Percentiles rank a stretch among this genome's conserved stretches.
These are phyloP conservation scores for Centroberyx gerrardi DNA, from an alignment of 2,797 vertebrate genomes.

Conservation along the genomic window DNA sequence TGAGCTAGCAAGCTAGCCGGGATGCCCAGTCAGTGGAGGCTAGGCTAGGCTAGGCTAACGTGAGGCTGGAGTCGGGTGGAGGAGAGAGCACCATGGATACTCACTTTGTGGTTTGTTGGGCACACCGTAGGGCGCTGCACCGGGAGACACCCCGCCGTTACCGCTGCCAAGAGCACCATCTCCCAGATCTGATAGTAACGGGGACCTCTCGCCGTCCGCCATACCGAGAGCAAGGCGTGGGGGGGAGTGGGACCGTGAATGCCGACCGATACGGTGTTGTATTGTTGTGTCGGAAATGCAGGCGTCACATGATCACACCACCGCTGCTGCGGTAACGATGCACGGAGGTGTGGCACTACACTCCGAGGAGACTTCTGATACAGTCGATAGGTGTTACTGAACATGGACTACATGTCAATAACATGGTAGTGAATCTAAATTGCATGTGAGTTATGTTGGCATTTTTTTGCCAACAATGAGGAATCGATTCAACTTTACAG, in stretches of 20 bases:
- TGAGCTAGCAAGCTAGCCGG: slow-evolving; percentile 35
- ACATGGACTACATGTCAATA: neutral
- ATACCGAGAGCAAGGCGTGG: slow-evolving; percentile 84
- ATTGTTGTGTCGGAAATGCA: slow-evolving; percentile 85
- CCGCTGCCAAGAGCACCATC: slow-evolving; percentile 88
- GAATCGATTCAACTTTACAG: too few species aligned
- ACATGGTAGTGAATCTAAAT: too few species aligned
- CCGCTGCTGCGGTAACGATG: slow-evolving; percentile 77
- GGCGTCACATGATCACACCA: slow-evolving; percentile 83
- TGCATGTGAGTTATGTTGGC: neutral
- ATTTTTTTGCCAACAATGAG: neutral
- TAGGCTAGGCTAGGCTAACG: slow-evolving; percentile 55
- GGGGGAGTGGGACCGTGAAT: slow-evolving; percentile 56
- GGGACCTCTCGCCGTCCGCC: slow-evolving; percentile 95
- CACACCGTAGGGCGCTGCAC: slow-evolving; percentile 84
- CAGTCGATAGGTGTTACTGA: neutral
- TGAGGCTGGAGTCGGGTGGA: slow-evolving; percentile 36
- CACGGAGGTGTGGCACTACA: slow-evolving; percentile 61
- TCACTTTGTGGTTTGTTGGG: slow-evolving; percentile 91
- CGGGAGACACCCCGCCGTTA: slow-evolving; percentile 86
- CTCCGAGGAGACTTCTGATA: slow-evolving; percentile 7
- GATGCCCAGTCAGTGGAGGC: slow-evolving; percentile 60
- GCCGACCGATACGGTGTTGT: slow-evolving; percentile 64
- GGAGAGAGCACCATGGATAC: slow-evolving; percentile 70
- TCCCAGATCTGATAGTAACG: slow-evolving; percentile 90